Evolutionary conservation across 2,113 vertebrate genomes (phyloP).

Genomic region (Choloepus hoffmanni): DNA sequence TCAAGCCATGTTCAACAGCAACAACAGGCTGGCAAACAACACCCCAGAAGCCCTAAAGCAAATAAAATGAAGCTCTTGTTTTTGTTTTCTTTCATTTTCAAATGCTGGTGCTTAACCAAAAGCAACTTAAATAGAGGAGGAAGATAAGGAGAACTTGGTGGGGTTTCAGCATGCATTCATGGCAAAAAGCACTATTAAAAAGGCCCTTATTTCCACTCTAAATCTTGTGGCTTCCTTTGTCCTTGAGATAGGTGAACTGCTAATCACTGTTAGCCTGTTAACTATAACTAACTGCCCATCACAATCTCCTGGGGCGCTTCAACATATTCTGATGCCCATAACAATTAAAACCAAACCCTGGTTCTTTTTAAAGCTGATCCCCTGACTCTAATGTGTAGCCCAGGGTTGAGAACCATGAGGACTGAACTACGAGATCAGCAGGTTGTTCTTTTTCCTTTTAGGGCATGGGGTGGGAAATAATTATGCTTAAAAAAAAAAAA

Average conservation of each 20-base stretch:
- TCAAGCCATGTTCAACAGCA: neutral
- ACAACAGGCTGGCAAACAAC: neutral
- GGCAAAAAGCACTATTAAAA: neutral
- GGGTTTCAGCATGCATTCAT: neutral
- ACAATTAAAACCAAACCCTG: neutral
- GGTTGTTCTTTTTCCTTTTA: neutral
- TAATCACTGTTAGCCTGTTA: neutral
- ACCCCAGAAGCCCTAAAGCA: neutral
- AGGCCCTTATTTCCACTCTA: neutral
- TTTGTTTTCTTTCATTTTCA: neutral
- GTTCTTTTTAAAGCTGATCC: neutral
- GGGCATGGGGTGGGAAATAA: neutral
- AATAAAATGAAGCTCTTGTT: neutral
- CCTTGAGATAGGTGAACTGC: neutral
- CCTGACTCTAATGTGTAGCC: neutral
- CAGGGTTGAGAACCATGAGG: neutral
- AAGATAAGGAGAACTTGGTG: neutral
- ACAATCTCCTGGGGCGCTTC: neutral
- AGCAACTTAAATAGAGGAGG: neutral
- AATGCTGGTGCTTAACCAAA: neutral
- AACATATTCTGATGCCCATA: neutral
- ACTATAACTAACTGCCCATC: neutral
- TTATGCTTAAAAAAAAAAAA: neutral
- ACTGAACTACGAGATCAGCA: neutral
- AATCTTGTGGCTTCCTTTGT: constrained; percentile 6